Base-by-base conservation (phyloP, 2,113 vertebrate genomes). In the Lasiurus cinereus region DNA sequence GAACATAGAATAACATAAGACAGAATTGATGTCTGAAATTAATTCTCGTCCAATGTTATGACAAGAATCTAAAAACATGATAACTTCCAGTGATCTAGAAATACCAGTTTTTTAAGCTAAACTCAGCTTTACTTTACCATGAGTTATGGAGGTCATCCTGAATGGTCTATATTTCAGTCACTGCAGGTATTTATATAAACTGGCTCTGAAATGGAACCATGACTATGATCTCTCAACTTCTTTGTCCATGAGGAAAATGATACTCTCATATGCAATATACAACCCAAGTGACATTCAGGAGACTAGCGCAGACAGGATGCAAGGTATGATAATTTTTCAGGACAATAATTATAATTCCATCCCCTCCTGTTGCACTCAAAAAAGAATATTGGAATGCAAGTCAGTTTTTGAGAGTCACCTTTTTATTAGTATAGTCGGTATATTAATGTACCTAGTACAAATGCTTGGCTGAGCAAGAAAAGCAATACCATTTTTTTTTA, bases 111-210 rank as follows among this genome's bases (percentile, higher is more conserved):
- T 52, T 92, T 64, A 76, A 54, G 12, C 48, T 83, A 27, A 83
- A 76, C 29, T 66, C 39, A 46, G 36, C 36, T 69, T 82, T 67
- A 67, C 19, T 33, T 29, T 36, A 50, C 6, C 56, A 62, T 52
- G 46, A 29, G 21, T 29, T 64, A 79, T 43, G 13, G 8, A 8
- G 70, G 36, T 27, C 46, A 79, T 46, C n/a, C 64, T 80, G 8
- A 59, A 74, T 24, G 22, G 24, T 85, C n/a, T 80, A 11, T 87
- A 73, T 79, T 67, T 94, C 29, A 91, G 16, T 66, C 76, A 67
- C 8, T 54, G 36, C 19, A 79, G 27, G 33, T 56, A 56, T 66
- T 86, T 73, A 13, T 48, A 88, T 50, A 48, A 43, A 72, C 29
- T 5, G 27, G 18, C 9, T 94, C 70, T 77, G 48, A 77, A 91